These are phyloP conservation scores for Grammomys dolichurus DNA, from an alignment of 2,113 vertebrate species.

Conservation along the genomic window DNA sequence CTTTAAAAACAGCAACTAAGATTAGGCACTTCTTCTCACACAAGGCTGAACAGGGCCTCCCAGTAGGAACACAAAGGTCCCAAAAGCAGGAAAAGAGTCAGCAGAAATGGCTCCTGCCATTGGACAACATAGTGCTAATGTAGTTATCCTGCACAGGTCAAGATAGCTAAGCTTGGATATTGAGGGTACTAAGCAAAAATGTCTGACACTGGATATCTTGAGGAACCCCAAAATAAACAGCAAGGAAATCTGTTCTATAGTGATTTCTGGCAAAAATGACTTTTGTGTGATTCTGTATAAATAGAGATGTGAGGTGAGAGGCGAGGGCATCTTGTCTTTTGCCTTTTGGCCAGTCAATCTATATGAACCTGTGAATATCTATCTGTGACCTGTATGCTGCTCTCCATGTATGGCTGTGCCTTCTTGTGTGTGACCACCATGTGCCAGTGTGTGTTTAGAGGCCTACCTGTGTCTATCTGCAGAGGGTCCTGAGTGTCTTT, in stretches of 20 bases:
- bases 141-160: background rate
- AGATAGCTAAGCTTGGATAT: background rate
- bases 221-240: background rate
- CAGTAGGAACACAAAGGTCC: background rate
- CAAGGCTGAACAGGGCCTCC: background rate
- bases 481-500: background rate
- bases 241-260: background rate
- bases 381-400: background rate
- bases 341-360: background rate
- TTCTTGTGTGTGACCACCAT: background rate
- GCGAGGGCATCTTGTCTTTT: background rate
- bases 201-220: background rate
- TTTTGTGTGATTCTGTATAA: background rate
- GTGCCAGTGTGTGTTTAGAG: background rate
- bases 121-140: background rate
- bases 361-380: background rate
- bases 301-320: background rate
- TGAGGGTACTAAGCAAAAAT: background rate
- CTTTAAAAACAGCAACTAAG: background rate
- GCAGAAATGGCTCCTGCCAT: background rate
- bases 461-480: background rate
- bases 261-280: background rate
- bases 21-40: background rate
- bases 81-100: background rate
- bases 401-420: background rate